phyloP scores from a whole-genome alignment of 2,113 vertebrate species.

The Xiphorhynchus elegans region DNA sequence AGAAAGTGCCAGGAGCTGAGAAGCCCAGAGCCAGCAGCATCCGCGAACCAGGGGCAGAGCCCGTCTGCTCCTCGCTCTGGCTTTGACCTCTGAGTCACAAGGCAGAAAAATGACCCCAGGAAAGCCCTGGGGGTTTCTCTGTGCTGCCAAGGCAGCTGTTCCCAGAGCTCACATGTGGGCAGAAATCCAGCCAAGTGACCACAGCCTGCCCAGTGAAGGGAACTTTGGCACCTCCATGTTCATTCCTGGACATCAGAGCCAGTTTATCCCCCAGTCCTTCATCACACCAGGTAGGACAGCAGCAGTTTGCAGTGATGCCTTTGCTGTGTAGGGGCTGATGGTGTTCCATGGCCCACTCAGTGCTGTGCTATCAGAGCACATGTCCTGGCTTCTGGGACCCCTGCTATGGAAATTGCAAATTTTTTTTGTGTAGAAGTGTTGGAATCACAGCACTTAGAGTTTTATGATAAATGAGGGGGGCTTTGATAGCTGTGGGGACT shows the following conservation, averaged over 20 bases:
- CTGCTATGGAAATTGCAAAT: not conserved
- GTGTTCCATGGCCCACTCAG: not conserved
- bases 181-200: not conserved
- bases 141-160: not conserved
- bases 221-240: not conserved
- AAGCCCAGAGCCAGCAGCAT: not conserved
- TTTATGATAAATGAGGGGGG: not conserved
- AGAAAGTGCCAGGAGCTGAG: not conserved
- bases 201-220: not conserved
- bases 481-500: not conserved
- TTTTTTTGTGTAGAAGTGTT: not conserved
- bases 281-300: too few species aligned
- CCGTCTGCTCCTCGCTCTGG: fast-evolving
- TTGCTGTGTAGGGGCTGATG: not conserved
- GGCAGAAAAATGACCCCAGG: not conserved
- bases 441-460: not conserved
- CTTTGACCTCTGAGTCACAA: not conserved
- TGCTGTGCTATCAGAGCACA: not conserved
- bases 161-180: fast-evolving
- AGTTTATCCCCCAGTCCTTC: not conserved
- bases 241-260: not conserved
- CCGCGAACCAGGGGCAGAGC: not conserved
- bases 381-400: not conserved
- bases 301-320: not conserved
- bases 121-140: not conserved